phyloP scores from a whole-genome alignment of 2,888 invertebrate species.

The Chrysolina haemoptera region DNA sequence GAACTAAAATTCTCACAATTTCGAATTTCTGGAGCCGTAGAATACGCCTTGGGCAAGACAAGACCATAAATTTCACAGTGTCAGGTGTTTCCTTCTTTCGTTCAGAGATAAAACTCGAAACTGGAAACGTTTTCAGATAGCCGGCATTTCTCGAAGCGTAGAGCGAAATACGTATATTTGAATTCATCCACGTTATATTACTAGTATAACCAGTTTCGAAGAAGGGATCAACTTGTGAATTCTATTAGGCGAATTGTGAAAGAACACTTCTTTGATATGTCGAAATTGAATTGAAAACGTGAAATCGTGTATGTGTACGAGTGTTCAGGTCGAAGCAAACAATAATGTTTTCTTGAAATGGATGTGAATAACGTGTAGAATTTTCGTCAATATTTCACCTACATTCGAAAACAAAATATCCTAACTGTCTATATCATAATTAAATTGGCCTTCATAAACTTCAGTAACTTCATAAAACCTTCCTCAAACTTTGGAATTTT shows the following conservation, averaged over 20 bases:
- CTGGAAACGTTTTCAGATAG: conserved; percentile 11
- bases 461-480: too few relatives aligned
- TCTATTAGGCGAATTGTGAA: conserved; percentile 12
- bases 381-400: too few relatives aligned
- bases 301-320: too few relatives aligned
- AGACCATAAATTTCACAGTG: conserved; percentile 39
- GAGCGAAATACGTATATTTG: conserved; percentile 4
- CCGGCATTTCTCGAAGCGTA: conserved; percentile 3
- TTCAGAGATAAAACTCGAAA: conserved; percentile 35
- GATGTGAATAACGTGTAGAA: too few relatives aligned
- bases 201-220: conserved; percentile 8
- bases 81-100: conserved; percentile 37
- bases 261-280: neutral
- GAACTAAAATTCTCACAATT: conserved; percentile 13
- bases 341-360: too few relatives aligned
- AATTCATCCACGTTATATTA: conserved; percentile 17
- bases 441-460: too few relatives aligned
- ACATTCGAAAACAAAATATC: too few relatives aligned
- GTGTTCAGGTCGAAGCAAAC: too few relatives aligned
- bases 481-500: too few relatives aligned
- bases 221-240: conserved; percentile 14
- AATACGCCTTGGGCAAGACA: conserved; percentile 34
- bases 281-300: neutral
- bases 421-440: too few relatives aligned
- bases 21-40: conserved; percentile 34